Percentiles rank a stretch among this genome's conserved stretches.
Conservation (phyloP, 2,888 invertebrate species). For the Macrophya alboannulata region DNA sequence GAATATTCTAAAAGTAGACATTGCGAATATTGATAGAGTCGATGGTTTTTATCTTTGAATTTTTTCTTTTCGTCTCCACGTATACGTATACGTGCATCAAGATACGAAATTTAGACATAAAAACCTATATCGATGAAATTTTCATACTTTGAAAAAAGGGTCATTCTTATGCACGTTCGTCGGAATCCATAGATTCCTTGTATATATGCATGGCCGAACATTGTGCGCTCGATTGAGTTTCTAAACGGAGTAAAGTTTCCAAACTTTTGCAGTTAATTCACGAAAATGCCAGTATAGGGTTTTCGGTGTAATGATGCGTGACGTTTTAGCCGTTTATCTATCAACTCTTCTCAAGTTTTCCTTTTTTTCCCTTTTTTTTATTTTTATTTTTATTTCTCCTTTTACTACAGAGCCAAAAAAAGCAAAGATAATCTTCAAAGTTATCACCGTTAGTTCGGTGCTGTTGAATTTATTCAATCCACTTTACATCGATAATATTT, state of each 20-base stretch:
- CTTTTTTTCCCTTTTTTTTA: neutral
- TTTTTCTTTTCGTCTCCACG: neutral
- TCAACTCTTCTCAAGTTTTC: neutral
- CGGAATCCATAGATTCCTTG: neutral
- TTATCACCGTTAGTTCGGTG: neutral
- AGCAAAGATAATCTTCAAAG: neutral
- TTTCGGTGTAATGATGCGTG: slow-evolving; percentile 21
- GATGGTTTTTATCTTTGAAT: neutral
- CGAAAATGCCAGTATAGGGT: slow-evolving; percentile 14
- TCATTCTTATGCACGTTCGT: neutral
- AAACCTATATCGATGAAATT: neutral
- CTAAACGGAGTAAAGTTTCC: slow-evolving; percentile 10
- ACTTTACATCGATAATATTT: neutral
- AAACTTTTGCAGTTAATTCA: slow-evolving; percentile 37
- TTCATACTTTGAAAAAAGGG: slow-evolving; percentile 8
- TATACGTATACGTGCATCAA: neutral
- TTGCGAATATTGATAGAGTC: neutral
- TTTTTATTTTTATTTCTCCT: too few relatives aligned
- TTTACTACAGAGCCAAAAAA: neutral
- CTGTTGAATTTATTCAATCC: slow-evolving; percentile 11
- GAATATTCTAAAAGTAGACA: neutral
- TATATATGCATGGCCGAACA: neutral
- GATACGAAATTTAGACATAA: neutral
- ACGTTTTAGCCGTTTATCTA: slow-evolving; percentile 18
- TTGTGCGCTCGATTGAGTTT: slow-evolving; percentile 21